Evolutionary conservation across 2,113 vertebrate genomes (phyloP), one percentile per base, ranked within the genome.

Genomic region (Vireo altiloquus): DNA sequence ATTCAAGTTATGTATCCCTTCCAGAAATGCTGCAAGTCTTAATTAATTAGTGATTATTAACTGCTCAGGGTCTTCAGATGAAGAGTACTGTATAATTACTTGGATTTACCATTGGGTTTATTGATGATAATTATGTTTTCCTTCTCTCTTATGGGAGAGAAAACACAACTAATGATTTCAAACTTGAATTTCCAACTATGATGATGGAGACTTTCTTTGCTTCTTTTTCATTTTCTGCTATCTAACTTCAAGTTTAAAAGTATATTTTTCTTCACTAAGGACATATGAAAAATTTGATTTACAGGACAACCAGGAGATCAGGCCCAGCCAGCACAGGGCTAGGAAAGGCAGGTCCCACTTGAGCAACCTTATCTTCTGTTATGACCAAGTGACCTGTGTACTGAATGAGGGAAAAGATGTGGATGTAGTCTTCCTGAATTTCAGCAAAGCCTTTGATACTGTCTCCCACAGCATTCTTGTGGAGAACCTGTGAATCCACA

Each of bases 41-140:
- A 90, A 86, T 93, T 95, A 90, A 79, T 93, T 76, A 88, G 70
- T 77, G 57, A 72, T 85, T 87, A 92, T 87, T 85, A 94, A 76
- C 39, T 65, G 10, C 24, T 72, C 57, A 60, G 37, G 23, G 37
- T 84, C 63, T 85, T 92, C 50, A 76, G 50, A 72, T 57, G 31
- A 87, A 84, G 37, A 54, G 8, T 60, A 23, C 8, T 30, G 4
- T 40, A 64, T 76, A 84, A 82, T 76, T 87, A 24, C 46, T 82
- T 69, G 66, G 18, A 85, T 77, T 82, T 74, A n/a, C 28, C 46
- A 2, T 59, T 85, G 46, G 56, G n/a, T 82, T 90, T 77, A 28
- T 39, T 69, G 40, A 42, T n/a, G 12, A 47, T 87, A 87, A 91
- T 11, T 46, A 10, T 28, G 17, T 79, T 92, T 89, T 53, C 9